Conservation (phyloP, 1,140 invertebrate genomes). For the Dendroctonus valens region DNA sequence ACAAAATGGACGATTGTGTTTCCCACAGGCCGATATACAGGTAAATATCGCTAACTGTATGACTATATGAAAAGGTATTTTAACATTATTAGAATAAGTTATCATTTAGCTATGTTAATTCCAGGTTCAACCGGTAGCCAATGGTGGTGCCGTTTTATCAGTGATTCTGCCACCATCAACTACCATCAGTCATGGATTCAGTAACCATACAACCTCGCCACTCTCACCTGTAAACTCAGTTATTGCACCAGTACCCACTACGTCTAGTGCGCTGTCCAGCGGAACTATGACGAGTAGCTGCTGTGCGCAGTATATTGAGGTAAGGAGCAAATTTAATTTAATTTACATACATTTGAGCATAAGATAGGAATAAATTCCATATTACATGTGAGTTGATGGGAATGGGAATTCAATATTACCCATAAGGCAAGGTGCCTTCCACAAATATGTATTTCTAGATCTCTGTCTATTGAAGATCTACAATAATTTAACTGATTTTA, state of each 20-base stretch:
- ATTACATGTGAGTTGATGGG: too few relatives aligned
- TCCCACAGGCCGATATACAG: conserved; percentile 55
- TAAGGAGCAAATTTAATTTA: conserved; percentile 42
- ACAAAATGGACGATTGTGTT: conserved; percentile 52
- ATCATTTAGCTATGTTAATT: not conserved
- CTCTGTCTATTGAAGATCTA: too few relatives aligned
- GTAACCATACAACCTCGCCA: conserved; percentile 31
- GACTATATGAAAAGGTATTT: not conserved
- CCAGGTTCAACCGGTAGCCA: conserved; percentile 61
- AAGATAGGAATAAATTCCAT: too few relatives aligned
- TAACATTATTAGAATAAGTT: too few relatives aligned
- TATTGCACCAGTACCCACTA: conserved; percentile 37
- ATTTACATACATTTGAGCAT: not conserved
- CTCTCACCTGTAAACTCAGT: conserved; percentile 21
- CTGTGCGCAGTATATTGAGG: conserved; percentile 61
- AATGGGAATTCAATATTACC: too few relatives aligned
- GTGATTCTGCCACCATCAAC: conserved; percentile 72
- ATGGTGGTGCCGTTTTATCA: conserved; percentile 72
- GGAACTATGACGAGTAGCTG: conserved; percentile 59
- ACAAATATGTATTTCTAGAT: too few relatives aligned
- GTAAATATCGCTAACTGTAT: conserved; percentile 1
- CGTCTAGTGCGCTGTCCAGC: conserved; percentile 41
- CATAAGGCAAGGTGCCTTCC: too few relatives aligned
- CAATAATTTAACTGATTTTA: too few relatives aligned
- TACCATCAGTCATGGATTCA: conserved; percentile 44